Percentiles rank a stretch among this genome's conserved stretches.
phyloP scores from a whole-genome alignment of 2,888 invertebrate species.

The Opisthograptis luteolata region DNA sequence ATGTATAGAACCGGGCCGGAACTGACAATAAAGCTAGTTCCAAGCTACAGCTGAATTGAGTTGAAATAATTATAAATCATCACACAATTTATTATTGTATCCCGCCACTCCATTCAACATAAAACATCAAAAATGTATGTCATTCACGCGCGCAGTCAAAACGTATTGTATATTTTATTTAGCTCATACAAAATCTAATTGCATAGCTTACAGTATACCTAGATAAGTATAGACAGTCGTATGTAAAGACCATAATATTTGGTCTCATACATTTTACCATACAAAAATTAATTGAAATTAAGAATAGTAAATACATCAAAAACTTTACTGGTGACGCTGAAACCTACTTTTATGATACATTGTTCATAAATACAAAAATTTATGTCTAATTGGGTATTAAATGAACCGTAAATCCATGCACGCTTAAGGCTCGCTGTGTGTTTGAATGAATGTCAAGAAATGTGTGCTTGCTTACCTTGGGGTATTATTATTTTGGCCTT shows the following conservation, averaged over 20 bases:
- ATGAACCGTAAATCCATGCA: too few species aligned
- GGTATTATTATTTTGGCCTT: conserved; percentile 62
- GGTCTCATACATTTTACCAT: conserved; percentile 40
- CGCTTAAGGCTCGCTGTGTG: not conserved
- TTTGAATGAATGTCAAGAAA: conserved; percentile 41
- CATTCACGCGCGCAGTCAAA: conserved; percentile 51
- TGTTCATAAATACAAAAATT: not conserved
- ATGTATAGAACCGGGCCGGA: too few species aligned
- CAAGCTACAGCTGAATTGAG: too few species aligned
- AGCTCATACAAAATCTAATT: conserved; percentile 80
- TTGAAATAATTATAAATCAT: too few species aligned
- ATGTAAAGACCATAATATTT: conserved; percentile 47
- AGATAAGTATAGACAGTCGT: conserved; percentile 67
- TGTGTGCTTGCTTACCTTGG: conserved; percentile 71
- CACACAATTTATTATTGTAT: too few species aligned
- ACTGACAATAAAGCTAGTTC: too few species aligned
- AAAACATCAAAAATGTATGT: conserved; percentile 33
- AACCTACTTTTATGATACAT: not conserved
- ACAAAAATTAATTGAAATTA: conserved; percentile 45
- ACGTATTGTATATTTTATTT: conserved; percentile 70
- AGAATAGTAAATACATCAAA: conserved; percentile 70
- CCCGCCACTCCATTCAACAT: too few species aligned
- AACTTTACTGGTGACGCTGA: conserved; percentile 48
- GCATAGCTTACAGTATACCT: conserved; percentile 59
- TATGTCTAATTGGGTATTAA: too few species aligned